These are phyloP conservation scores for Sciurus vulgaris DNA, from an alignment of 2,797 vertebrate species.

Conservation along the genomic window DNA sequence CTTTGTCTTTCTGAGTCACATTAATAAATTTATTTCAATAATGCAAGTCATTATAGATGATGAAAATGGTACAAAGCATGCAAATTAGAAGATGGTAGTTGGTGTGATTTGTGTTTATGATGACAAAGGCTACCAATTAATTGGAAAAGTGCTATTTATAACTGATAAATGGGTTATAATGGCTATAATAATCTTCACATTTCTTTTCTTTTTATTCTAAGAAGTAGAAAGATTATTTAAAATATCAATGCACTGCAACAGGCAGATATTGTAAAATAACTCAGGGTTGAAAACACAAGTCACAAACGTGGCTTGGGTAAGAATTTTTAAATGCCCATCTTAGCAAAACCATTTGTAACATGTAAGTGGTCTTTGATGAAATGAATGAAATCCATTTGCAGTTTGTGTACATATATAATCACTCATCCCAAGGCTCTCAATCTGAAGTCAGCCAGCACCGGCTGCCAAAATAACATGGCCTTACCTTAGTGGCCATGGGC, in stretches of 20 bases:
- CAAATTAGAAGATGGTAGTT: conserved; percentile 79
- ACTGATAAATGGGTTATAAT: conserved; percentile 84
- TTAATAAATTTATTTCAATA: conserved; percentile 84
- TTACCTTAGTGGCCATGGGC: neutral
- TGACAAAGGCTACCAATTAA: conserved; percentile 81
- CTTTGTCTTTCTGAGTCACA: conserved; percentile 79
- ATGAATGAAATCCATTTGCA: conserved; percentile 71
- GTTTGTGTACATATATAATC: neutral
- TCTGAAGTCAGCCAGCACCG: conserved; percentile 4
- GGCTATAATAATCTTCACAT: conserved; percentile 70
- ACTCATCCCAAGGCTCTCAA: neutral
- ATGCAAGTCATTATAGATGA: conserved; percentile 70
- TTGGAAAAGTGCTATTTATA: conserved; percentile 81
- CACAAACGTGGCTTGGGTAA: conserved; percentile 53
- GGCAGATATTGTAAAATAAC: conserved; percentile 76
- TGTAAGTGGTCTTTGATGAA: conserved; percentile 62
- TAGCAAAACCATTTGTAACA: conserved; percentile 76
- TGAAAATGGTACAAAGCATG: conserved; percentile 77
- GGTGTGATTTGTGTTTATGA: conserved; percentile 77
- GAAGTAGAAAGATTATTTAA: conserved; percentile 70
- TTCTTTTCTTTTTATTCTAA: conserved; percentile 70
- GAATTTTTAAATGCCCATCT: conserved; percentile 72
- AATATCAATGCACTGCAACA: conserved; percentile 56
- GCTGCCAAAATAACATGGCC: neutral
- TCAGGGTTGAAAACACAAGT: conserved; percentile 69